Conservation (phyloP, 2,797 vertebrate species). For the Masticophis lateralis region DNA sequence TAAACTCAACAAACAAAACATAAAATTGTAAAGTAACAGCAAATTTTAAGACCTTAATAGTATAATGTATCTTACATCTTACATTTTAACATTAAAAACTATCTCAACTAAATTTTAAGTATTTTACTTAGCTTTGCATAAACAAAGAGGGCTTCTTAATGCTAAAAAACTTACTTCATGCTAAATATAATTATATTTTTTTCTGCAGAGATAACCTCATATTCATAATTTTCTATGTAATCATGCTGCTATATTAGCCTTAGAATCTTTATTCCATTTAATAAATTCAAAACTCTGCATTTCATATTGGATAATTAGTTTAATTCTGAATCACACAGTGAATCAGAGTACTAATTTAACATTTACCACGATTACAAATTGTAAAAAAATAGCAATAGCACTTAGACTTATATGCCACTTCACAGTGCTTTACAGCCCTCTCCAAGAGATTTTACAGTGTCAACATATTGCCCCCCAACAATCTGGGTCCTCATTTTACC, state of each 20-base stretch:
- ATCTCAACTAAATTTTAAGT: not conserved
- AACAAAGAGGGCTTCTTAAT: not conserved
- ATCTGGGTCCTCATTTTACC: too few relatives aligned
- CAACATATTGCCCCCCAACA: too few relatives aligned
- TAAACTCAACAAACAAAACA: not conserved
- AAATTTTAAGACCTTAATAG: not conserved
- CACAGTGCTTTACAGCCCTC: too few relatives aligned
- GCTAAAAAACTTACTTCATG: not conserved
- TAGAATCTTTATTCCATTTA: not conserved
- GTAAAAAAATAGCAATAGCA: not conserved
- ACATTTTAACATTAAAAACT: not conserved
- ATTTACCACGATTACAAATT: not conserved
- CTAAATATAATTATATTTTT: not conserved
- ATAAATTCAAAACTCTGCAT: not conserved
- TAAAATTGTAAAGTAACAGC: not conserved
- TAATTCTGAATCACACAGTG: not conserved
- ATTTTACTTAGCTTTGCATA: not conserved
- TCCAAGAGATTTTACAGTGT: too few relatives aligned
- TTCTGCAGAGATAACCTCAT: not conserved
- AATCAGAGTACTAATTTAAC: not conserved
- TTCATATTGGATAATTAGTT: not conserved
- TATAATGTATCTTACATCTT: not conserved
- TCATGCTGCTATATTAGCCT: not conserved
- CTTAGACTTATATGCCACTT: too few relatives aligned
- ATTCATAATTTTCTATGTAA: not conserved